Evolutionary conservation across 2,888 invertebrate genomes (phyloP).

Genomic region (Esperia sulphurella): DNA sequence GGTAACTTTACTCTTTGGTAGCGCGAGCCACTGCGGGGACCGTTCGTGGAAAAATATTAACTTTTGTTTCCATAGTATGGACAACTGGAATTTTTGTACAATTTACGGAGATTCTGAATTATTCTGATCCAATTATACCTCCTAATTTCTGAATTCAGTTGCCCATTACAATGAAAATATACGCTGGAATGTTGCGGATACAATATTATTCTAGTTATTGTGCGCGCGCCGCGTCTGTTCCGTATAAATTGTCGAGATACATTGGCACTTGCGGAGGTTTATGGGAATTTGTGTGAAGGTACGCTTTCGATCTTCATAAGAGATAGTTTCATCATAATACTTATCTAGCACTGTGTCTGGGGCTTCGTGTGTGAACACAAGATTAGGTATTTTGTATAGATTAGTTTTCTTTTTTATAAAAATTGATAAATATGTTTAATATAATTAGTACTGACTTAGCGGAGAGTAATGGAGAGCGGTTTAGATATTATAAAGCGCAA

Average conservation of each 20-base stretch:
- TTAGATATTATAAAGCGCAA: too few species aligned
- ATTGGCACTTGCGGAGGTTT: slow-evolving; percentile 66
- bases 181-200: slow-evolving; percentile 43
- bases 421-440: too few species aligned
- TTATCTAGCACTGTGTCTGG: too few species aligned
- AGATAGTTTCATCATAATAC: too few species aligned
- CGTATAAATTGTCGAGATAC: slow-evolving; percentile 26
- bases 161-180: slow-evolving; percentile 13
- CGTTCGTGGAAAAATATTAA: slow-evolving; percentile 43
- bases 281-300: background rate
- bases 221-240: slow-evolving; percentile 43
- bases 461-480: too few species aligned
- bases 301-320: background rate
- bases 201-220: slow-evolving; percentile 53
- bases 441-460: too few species aligned
- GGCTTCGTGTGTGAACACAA: too few species aligned
- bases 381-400: too few species aligned
- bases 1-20: slow-evolving; percentile 78
- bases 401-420: too few species aligned
- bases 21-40: slow-evolving; percentile 53
- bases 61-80: slow-evolving; percentile 20
- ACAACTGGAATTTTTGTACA: background rate
- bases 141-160: too few species aligned
- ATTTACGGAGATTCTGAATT: too few species aligned
- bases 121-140: too few species aligned